Evolutionary conservation across 92 coral and sea anemone species (phyloP), one percentile per base, ranked within the genome.

Genomic region (Blastomussa wellsi): DNA sequence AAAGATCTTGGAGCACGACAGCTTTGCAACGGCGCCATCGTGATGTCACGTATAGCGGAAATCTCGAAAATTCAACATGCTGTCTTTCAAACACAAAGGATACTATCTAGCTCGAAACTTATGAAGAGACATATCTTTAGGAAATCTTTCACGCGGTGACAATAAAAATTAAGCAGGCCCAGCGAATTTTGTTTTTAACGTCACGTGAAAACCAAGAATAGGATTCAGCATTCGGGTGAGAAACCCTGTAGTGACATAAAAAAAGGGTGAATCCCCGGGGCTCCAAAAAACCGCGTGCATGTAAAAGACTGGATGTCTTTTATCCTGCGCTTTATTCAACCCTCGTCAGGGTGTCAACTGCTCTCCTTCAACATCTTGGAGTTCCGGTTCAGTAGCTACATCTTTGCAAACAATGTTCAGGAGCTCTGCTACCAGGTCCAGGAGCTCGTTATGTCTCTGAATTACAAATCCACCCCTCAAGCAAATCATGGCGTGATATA

Each of bases 361-460:
- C 75, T 90, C 89, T 44, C 91, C 89, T 29, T 87, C 44, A 71
- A 90, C 73, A 62, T 82, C 82, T 81, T 87, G 86, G 5, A 87
- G 77, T 28, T 53, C 68, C 19, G 90, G 86, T 55, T 80, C 86
- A 8, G 57, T 48, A 35, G 73, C 51, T 10, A 87, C 86, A 81
- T 79, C 86, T 12, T 73, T 39, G 79, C 86, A 80, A 9, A 79
- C 90, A 15, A 44, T 52, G 36, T 47, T 59, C 5, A 49, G 82
- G 17, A 84, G 79, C 74, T n/a, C n/a, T n/a, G n/a, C n/a, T n/a
- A n/a, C n/a, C n/a, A n/a, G n/a, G n/a, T n/a, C n/a, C n/a, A n/a
- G 79, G n/a, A 84, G 83, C 82, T 91, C 91, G 72, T 87, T 91
- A 55, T 91, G 91, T 26, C 89, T 81, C 72, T 90, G 91, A 59